Evolutionary conservation across 2,113 vertebrate species (phyloP).

Genomic region (Leiothrix lutea): DNA sequence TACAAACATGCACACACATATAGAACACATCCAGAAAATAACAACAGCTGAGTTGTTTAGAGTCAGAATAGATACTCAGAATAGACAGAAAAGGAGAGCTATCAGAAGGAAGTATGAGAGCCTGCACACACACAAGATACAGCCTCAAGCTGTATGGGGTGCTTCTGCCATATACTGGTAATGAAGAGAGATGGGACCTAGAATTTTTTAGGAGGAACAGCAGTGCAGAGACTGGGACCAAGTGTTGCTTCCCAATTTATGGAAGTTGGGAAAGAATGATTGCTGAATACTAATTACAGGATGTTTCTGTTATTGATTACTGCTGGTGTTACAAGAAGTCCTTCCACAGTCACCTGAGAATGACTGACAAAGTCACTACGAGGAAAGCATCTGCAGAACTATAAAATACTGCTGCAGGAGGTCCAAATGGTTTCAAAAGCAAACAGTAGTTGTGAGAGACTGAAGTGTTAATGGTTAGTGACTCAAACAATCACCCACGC

Average conservation of each 20-base stretch:
- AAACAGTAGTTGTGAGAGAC: not conserved
- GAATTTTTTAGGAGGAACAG: not conserved
- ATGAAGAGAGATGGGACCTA: not conserved
- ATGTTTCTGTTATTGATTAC: not conserved
- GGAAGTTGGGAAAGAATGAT: not conserved
- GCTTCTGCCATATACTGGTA: not conserved
- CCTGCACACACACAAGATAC: not conserved
- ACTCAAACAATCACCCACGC: rapidly evolving
- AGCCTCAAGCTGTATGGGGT: not conserved
- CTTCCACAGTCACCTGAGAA: not conserved
- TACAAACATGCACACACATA: not conserved
- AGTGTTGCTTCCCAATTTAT: not conserved
- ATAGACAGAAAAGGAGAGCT: not conserved
- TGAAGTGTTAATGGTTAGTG: not conserved
- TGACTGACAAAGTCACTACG: not conserved
- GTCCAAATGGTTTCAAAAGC: not conserved
- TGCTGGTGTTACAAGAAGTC: not conserved
- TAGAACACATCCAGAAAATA: not conserved
- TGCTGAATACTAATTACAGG: not conserved
- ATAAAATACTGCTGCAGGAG: not conserved
- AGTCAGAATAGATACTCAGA: not conserved
- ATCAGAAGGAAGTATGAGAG: not conserved
- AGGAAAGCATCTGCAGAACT: not conserved
- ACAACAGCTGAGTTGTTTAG: conserved; percentile 15
- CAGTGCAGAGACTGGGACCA: not conserved